Percentiles rank a stretch among this genome's conserved stretches.
Evolutionary conservation across 2,113 vertebrate genomes (phyloP).

Genomic region (Pseudorectes ferrugineus): DNA sequence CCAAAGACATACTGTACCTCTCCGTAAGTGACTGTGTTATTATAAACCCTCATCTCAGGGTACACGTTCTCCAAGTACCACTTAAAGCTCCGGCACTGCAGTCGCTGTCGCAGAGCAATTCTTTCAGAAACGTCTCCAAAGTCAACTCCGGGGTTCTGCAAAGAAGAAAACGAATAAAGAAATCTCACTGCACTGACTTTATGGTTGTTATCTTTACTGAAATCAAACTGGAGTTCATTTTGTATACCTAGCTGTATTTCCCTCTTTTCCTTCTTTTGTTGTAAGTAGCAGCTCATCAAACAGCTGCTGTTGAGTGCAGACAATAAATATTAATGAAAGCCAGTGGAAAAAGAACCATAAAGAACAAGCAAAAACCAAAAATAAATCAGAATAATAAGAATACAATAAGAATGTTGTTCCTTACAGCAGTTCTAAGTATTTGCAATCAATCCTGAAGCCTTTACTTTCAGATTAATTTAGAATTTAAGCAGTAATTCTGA

Average conservation of each 20-base stretch:
- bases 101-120: constrained; percentile 84
- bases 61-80: constrained; percentile 99
- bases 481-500: neutral
- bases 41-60: constrained; percentile 96
- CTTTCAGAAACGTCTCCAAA: constrained; percentile 95
- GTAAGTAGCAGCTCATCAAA: constrained; percentile 2
- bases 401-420: neutral
- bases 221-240: neutral
- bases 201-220: neutral
- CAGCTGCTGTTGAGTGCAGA: neutral
- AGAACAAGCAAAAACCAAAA: neutral
- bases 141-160: constrained; percentile 93
- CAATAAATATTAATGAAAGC: constrained; percentile 47
- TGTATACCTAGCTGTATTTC: neutral
- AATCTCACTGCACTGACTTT: neutral
- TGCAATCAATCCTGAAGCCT: constrained; percentile 15
- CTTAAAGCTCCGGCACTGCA: constrained; percentile 92
- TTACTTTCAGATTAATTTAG: neutral
- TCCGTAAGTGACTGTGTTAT: constrained; percentile 95
- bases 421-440: neutral
- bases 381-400: neutral
- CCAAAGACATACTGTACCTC: constrained; percentile 78
- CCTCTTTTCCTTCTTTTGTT: neutral
- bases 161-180: neutral
- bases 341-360: neutral